phyloP scores from a whole-genome alignment of 2,888 invertebrate genomes.

The Idaea aversata region DNA sequence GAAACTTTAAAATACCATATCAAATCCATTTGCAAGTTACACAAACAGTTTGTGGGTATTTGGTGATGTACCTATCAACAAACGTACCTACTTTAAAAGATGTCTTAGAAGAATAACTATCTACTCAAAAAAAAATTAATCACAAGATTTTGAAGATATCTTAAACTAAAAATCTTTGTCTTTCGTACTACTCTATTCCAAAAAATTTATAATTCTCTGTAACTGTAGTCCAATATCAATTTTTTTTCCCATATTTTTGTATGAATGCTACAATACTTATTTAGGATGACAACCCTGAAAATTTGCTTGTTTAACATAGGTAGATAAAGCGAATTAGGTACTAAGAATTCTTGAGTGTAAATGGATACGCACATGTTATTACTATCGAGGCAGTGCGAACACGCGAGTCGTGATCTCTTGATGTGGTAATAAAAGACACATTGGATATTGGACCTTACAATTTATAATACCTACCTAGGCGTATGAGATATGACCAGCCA shows the following conservation, averaged over 20 bases:
- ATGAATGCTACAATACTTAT: no score
- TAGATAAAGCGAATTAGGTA: not conserved
- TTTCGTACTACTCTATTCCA: no score
- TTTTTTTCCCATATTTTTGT: no score
- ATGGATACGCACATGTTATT: not conserved
- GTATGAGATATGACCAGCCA: not conserved
- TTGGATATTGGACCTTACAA: slow-evolving; percentile 4
- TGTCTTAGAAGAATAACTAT: no score
- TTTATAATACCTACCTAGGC: not conserved
- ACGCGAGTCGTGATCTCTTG: slow-evolving; percentile 20
- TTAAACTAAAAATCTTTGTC: no score
- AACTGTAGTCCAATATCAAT: no score
- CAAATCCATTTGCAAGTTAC: not conserved
- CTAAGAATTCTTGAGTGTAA: not conserved
- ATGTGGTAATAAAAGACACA: slow-evolving; percentile 12
- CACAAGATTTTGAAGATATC: no score
- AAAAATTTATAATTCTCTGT: no score
- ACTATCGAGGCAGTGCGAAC: slow-evolving; percentile 14
- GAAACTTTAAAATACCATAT: not conserved
- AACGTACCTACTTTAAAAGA: no score
- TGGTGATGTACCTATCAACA: not conserved
- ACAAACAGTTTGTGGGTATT: not conserved
- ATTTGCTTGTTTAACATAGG: not conserved
- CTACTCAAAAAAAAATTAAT: no score
- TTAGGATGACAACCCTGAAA: no score